Percentiles rank a stretch among this genome's conserved stretches.
These are phyloP conservation scores for Stenolophus ochropezus DNA, from an alignment of 2,888 invertebrate species.

Conservation along the genomic window DNA sequence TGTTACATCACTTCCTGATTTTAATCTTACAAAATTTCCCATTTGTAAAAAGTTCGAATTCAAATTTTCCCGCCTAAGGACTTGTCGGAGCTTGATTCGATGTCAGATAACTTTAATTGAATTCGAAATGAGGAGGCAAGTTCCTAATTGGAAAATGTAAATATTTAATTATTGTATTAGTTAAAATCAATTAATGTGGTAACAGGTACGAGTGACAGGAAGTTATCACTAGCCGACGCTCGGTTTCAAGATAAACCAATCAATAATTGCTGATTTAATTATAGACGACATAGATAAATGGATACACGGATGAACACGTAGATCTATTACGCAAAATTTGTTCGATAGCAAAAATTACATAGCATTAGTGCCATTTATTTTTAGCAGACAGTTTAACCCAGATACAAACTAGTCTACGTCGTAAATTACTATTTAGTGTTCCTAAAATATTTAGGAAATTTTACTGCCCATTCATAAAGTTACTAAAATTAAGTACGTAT, in stretches of 20 bases:
- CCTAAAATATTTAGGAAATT: too few relatives aligned
- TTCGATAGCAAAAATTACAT: not conserved
- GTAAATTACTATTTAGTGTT: too few relatives aligned
- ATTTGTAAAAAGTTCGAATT: not conserved
- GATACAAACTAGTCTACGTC: too few relatives aligned
- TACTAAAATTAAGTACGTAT: too few relatives aligned
- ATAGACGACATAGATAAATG: not conserved
- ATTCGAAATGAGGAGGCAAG: constrained; percentile 7
- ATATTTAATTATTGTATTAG: constrained; percentile 54
- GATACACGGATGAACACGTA: not conserved
- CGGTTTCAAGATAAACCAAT: not conserved
- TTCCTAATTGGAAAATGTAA: constrained; percentile 51
- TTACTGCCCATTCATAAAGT: too few relatives aligned
- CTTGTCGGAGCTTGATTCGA: not conserved
- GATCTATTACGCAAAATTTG: not conserved
- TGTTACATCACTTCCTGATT: constrained; percentile 15
- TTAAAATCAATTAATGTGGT: constrained; percentile 47
- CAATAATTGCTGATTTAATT: constrained; percentile 21
- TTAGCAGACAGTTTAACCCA: too few relatives aligned
- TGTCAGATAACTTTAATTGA: constrained; percentile 34
- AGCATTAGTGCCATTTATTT: not conserved
- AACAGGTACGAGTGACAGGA: constrained; percentile 26
- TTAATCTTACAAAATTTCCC: not conserved
- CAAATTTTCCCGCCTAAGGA: not conserved
- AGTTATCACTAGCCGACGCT: not conserved